phyloP scores from a whole-genome alignment of 2,797 vertebrate genomes.

The Pempheris klunzingeri region DNA sequence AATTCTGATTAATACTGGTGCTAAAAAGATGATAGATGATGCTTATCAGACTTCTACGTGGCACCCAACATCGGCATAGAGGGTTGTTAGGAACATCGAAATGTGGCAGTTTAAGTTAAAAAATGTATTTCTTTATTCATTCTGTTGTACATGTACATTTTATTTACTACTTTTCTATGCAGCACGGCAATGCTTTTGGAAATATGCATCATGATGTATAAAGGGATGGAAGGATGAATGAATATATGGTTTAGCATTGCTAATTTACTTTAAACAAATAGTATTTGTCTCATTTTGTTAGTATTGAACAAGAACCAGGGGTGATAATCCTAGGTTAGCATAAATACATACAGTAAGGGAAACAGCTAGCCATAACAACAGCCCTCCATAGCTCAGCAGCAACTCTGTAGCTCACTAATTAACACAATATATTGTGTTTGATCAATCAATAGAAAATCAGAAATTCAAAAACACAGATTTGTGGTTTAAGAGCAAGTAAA shows the following conservation, averaged over 20 bases:
- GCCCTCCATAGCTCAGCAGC: too few relatives aligned
- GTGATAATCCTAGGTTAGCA: background rate
- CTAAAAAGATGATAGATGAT: conserved; percentile 9
- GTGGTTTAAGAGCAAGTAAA: background rate
- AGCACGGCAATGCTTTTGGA: too few relatives aligned
- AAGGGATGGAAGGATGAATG: too few relatives aligned
- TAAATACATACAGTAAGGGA: background rate
- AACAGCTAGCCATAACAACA: background rate
- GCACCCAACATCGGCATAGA: too few relatives aligned
- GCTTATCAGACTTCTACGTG: background rate
- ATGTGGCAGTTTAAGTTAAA: too few relatives aligned
- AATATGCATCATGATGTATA: too few relatives aligned
- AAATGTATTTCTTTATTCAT: too few relatives aligned
- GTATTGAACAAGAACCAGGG: background rate
- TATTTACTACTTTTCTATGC: too few relatives aligned
- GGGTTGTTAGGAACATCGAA: too few relatives aligned
- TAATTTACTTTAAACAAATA: background rate
- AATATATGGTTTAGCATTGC: background rate
- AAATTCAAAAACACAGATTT: background rate
- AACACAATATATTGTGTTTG: background rate
- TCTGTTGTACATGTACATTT: too few relatives aligned
- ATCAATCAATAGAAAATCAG: too few relatives aligned
- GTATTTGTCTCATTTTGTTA: background rate
- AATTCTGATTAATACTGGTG: background rate
- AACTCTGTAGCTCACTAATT: background rate